Conservation (phyloP, 1,140 invertebrate species). For the Heliothis virescens region DNA sequence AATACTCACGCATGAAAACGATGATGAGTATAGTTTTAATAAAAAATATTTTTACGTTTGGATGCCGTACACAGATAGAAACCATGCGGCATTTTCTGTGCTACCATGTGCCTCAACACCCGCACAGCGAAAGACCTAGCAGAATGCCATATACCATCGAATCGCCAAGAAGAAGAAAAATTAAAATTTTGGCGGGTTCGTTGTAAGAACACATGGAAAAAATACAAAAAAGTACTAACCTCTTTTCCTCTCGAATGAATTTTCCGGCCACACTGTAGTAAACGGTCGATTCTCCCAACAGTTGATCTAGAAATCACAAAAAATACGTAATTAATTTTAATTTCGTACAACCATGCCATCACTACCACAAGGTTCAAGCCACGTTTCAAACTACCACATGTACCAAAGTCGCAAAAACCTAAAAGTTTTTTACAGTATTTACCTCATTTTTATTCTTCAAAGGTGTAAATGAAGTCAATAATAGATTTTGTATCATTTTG, state of each 20-base stretch:
- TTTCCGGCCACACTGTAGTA: slow-evolving; percentile 62
- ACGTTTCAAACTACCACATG: too few species aligned
- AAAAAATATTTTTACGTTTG: too few species aligned
- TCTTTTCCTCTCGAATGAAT: slow-evolving; percentile 50
- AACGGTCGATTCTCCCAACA: slow-evolving; percentile 71
- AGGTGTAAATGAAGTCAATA: slow-evolving; percentile 62
- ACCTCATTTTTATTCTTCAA: slow-evolving; percentile 67
- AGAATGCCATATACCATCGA: too few species aligned
- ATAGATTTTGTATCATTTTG: slow-evolving; percentile 67
- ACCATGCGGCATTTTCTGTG: too few species aligned
- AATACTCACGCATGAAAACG: too few species aligned
- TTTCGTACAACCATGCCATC: background rate
- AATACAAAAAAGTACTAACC: slow-evolving; percentile 41
- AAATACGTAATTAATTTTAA: background rate
- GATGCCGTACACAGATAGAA: too few species aligned
- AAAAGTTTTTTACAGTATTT: slow-evolving; percentile 19
- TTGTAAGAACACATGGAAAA: background rate
- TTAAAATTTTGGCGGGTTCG: too few species aligned
- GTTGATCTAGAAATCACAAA: slow-evolving; percentile 51
- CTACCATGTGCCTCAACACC: too few species aligned
- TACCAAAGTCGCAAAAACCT: too few species aligned
- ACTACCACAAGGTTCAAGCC: background rate
- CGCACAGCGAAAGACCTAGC: too few species aligned
- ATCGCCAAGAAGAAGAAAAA: too few species aligned
- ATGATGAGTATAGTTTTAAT: too few species aligned